Base-by-base conservation (phyloP, 2,797 vertebrate genomes). In the Arnoldichthys spilopterus region DNA sequence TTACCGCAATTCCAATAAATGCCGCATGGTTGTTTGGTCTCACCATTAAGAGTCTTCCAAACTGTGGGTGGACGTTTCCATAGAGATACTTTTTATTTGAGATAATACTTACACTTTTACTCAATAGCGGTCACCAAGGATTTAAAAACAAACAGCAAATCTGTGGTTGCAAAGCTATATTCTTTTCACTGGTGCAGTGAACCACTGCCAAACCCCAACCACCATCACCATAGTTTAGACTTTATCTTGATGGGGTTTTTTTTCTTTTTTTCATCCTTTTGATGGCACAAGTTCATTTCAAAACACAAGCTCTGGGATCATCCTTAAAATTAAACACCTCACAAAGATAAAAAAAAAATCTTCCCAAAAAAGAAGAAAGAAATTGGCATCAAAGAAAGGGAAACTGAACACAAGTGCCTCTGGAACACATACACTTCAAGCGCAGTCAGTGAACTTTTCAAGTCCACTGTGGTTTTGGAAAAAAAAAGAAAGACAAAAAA, bases 21-120 rank as follows among this genome's bases (percentile, higher is more conserved):
- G 49, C 26, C 34, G 45, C 34, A 16, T 45, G 15, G 61, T 32
- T 71, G 47, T 37, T 58, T 53, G 22, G 40, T 67, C 61, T 66
- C 68, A 70, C 28, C 63, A 63, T 58, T 62, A 69, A 72, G 58
- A 74, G 28, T 71, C 69, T 79, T 79, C 49, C 51, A 76, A 80
- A 64, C 67, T 77, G 49, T 30, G 37, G 68, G 37, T 68, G 51
- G 30, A 80, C 53, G 80, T 82, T 84, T 49, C 79, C n/a, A 84
- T 81, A 81, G n/a, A 86, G 54, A 84, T 81, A 86, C 13, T 91
- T 94, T n/a, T 94, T 94, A 95, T 94, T 95, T 88, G 72, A 94
- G 87, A 93, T 94, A 94, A 92, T 95, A 94, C 86, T 89, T 90
- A 94, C 93, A 94, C 91, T 91, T 93, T 90, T 90, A 91, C 91